Base-by-base conservation (phyloP, 2,888 invertebrate genomes). In the Rhamnusium bicolor region DNA sequence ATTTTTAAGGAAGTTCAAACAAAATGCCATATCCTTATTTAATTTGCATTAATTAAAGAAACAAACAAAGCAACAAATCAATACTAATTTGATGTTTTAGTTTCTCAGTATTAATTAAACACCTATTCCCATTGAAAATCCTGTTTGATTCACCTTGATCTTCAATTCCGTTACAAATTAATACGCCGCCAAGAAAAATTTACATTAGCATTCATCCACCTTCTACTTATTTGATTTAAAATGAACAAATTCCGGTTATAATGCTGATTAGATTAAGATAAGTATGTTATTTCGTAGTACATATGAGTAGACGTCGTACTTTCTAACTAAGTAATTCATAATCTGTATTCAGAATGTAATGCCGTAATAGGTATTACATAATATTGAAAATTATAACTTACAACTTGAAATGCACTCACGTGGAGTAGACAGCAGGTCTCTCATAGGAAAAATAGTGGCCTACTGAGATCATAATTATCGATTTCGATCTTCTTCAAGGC, bases 251-350 rank as follows among this genome's bases (percentile, higher is more conserved):
- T 40, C 40, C n/a, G n/a, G n/a, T 40, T 14, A 0, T 40, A 21
- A 54, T 24, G n/a, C n/a, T 2, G 18, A 51, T 51, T 19, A 18
- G 18, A 51, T 51, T 19, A 18, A 51, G 18, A 51, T 19, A 18
- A 51, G 2, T 10, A 51, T 51, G 51, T 19, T 19, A 21, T 14
- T 24, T 24, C 21, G 5, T 54, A 24, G 24, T 54, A 6, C 54
- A 54, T 24, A 21, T 24, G n/a, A 54, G 54, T n/a, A 40, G 40
- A 24, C 54, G 54, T 19, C 21, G 19, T 24, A 27, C 54, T 54
- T 54, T 54, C 54, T 54, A 54, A 19, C 40, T 40, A 40, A n/a
- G n/a, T n/a, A n/a, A 40, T 54, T 27, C 14, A 54, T n/a, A 54
- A n/a, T 24, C 10, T 54, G n/a, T 54, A 54, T 54, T 54, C 24